phyloP scores from a whole-genome alignment of 2,888 invertebrate species.

The Dastarcus helophoroides region DNA sequence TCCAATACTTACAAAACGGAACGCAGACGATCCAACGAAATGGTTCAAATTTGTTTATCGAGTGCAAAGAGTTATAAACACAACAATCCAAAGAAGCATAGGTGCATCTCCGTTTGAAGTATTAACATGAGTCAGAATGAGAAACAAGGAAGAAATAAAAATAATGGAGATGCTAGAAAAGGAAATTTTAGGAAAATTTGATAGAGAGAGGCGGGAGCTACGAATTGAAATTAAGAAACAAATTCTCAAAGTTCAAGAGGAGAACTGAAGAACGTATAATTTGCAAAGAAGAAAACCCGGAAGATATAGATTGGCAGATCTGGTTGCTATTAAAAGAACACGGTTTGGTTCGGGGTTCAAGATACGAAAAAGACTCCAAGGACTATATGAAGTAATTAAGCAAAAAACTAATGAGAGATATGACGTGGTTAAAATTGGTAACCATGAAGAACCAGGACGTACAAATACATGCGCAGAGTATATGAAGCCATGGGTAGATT shows the following conservation, averaged over 20 bases:
- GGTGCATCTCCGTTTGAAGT: too few species aligned
- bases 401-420: slow-evolving; percentile 26
- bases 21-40: slow-evolving; percentile 21
- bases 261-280: too few species aligned
- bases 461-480: slow-evolving; percentile 19
- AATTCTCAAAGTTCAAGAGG: too few species aligned
- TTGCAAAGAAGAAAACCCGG: too few species aligned
- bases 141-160: too few species aligned
- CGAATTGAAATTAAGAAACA: too few species aligned
- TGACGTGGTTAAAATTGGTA: slow-evolving; percentile 21
- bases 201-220: too few species aligned
- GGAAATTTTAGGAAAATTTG: too few species aligned
- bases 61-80: slow-evolving; percentile 15
- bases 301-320: slow-evolving; percentile 17
- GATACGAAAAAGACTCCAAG: slow-evolving; percentile 25
- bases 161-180: too few species aligned
- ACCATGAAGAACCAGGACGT: slow-evolving; percentile 1
- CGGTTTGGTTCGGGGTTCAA: slow-evolving; percentile 29
- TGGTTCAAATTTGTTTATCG: slow-evolving; percentile 19
- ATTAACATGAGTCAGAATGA: too few species aligned
- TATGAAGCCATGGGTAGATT: slow-evolving; percentile 15
- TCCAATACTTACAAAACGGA: slow-evolving; percentile 26
- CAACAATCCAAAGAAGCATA: slow-evolving; percentile 16
- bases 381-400: slow-evolving; percentile 20
- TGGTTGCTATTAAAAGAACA: slow-evolving; percentile 29